phyloP scores from a whole-genome alignment of 1,140 invertebrate species.

The Paralvinella palmiformis region DNA sequence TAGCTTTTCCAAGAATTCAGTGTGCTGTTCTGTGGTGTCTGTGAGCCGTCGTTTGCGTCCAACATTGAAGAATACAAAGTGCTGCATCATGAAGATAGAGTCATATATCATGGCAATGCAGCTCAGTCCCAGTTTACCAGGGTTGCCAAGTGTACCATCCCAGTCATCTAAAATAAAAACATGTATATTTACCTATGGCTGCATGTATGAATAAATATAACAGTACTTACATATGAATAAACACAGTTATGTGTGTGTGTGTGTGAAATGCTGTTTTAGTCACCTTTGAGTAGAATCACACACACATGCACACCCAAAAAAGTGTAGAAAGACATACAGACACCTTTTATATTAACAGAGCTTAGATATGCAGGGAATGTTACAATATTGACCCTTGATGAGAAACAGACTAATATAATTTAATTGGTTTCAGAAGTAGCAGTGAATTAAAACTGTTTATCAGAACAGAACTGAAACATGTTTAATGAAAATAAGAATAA shows the following conservation, averaged over 20 bases:
- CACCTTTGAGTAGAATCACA: background rate
- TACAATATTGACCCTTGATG: no score
- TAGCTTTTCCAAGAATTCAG: no score
- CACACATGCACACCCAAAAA: background rate
- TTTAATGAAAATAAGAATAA: background rate
- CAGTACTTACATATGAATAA: background rate
- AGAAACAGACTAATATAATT: no score
- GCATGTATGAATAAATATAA: background rate
- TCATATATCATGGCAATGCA: background rate
- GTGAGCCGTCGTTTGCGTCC: no score
- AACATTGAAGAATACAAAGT: no score
- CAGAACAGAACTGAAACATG: background rate
- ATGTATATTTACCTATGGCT: background rate
- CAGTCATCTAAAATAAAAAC: constrained; percentile 8
- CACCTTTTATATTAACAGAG: background rate
- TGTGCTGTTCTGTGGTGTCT: no score
- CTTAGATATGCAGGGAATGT: no score
- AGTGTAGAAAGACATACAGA: background rate
- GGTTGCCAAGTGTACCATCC: constrained; percentile 1
- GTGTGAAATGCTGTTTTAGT: background rate
- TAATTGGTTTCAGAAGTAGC: background rate
- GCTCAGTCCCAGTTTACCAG: constrained; percentile 6
- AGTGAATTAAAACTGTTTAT: background rate
- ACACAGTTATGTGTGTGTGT: background rate
- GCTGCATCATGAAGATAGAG: background rate